A percentile compares a stretch with the other conserved stretches of the same genome.
These are phyloP conservation scores for Helarctos malayanus DNA, from an alignment of 2,797 vertebrate species.

Conservation along the genomic window DNA sequence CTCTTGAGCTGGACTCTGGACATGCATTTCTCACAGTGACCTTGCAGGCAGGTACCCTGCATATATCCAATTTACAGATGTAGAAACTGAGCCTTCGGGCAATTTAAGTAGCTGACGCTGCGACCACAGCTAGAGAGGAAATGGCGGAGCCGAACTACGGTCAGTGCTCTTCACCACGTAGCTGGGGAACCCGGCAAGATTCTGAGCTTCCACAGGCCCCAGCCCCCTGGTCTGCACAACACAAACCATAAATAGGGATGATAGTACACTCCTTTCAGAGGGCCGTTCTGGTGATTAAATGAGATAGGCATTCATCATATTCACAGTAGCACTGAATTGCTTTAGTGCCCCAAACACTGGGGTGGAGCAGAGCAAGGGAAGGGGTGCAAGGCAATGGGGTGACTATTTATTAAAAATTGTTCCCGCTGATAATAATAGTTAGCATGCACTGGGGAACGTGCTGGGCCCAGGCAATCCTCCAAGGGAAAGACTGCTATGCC, in stretches of 20 bases:
- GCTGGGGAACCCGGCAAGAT: background rate
- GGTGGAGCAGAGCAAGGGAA: background rate
- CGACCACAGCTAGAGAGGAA: background rate
- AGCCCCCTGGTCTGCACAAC: slow-evolving; percentile 30
- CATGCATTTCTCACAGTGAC: background rate
- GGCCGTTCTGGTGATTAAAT: slow-evolving; percentile 30
- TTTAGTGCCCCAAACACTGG: background rate
- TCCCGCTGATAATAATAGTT: background rate
- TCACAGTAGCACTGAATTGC: background rate
- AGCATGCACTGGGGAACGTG: background rate
- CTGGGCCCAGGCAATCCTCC: background rate
- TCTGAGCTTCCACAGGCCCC: background rate
- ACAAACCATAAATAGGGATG: slow-evolving; percentile 36
- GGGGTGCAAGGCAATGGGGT: background rate
- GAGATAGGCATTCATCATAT: background rate
- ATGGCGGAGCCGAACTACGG: background rate
- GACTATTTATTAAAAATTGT: background rate
- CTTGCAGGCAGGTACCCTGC: background rate
- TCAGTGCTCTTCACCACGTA: background rate
- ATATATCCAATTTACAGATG: slow-evolving; percentile 35
- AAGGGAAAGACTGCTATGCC: background rate
- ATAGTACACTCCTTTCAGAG: background rate
- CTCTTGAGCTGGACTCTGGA: background rate
- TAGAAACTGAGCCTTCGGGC: slow-evolving; percentile 43
- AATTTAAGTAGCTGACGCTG: background rate